A percentile compares a stretch with the other conserved stretches of the same genome.
Conservation (phyloP, 1,140 invertebrate genomes). For the Riptortus pedestris region DNA sequence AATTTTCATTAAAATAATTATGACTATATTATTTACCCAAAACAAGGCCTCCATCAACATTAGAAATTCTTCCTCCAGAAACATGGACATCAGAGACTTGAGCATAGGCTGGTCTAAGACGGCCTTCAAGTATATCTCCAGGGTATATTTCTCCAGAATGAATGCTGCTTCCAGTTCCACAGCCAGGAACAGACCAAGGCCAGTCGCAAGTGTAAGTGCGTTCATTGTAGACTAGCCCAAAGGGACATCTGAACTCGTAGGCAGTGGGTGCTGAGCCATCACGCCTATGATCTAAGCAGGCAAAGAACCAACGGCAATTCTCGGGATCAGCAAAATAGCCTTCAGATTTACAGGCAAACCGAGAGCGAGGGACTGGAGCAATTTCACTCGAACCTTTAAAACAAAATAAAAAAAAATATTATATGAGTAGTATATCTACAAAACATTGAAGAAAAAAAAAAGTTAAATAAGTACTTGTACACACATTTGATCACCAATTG, state of each 20-base stretch:
- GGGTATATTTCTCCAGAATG: constrained; percentile 14
- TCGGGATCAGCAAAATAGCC: constrained; percentile 70
- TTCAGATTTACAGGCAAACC: constrained; percentile 51
- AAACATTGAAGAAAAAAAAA: not conserved
- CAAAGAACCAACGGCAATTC: constrained; percentile 78
- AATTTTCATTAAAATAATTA: too few species aligned
- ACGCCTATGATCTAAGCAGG: constrained; percentile 62
- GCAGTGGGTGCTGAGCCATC: constrained; percentile 48
- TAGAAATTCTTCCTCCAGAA: constrained; percentile 33
- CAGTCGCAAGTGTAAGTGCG: constrained; percentile 62
- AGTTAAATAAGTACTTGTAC: too few species aligned
- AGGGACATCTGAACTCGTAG: constrained; percentile 75
- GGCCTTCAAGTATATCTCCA: constrained; percentile 32
- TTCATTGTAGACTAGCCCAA: constrained; percentile 68
- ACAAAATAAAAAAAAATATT: not conserved
- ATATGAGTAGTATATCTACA: not conserved
- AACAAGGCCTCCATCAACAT: constrained; percentile 30
- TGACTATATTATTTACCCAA: constrained; percentile 27
- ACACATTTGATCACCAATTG: too few species aligned
- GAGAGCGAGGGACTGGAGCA: constrained; percentile 51
- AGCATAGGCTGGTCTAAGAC: constrained; percentile 31
- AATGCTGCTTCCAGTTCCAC: constrained; percentile 26
- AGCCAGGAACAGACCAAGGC: constrained; percentile 49
- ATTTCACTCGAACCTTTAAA: constrained; percentile 57
- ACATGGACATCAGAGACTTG: constrained; percentile 32